Evolutionary conservation across 2,113 vertebrate genomes (phyloP).

Genomic region (Amphiprion ocellaris): DNA sequence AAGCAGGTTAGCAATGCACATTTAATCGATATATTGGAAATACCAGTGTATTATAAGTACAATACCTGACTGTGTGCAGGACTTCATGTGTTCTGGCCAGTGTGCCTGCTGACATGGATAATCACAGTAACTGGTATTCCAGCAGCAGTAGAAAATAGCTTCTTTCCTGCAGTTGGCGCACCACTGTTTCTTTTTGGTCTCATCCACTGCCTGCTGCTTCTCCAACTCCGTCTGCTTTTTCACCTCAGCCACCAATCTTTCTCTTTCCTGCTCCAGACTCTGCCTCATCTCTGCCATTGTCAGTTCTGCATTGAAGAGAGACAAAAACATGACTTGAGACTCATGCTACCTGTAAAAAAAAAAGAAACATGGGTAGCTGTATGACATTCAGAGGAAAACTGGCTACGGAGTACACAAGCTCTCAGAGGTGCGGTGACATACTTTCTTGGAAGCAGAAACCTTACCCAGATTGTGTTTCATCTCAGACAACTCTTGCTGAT

Average conservation of each 20-base stretch:
- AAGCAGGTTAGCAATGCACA: not conserved
- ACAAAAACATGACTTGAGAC: not conserved
- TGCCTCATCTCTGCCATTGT: conserved; percentile 99
- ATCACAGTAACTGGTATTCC: conserved; percentile 99
- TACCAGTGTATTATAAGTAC: not conserved
- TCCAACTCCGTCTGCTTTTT: conserved; percentile 96
- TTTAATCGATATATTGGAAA: not conserved
- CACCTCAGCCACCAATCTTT: conserved; percentile 93
- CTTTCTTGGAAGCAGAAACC: conserved; percentile 10
- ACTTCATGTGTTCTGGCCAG: conserved; percentile 99
- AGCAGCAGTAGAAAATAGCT: conserved; percentile 98
- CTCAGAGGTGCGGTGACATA: not conserved
- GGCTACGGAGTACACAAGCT: not conserved
- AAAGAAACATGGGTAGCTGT: not conserved
- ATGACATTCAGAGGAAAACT: not conserved
- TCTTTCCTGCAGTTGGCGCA: conserved; percentile 98
- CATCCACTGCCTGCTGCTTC: conserved; percentile 95
- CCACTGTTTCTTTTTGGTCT: conserved; percentile 99
- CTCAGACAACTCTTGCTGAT: conserved; percentile 96
- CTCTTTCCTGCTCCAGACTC: conserved; percentile 95
- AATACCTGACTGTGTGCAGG: conserved; percentile 97
- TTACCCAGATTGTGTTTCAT: conserved; percentile 98
- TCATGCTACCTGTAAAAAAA: not conserved
- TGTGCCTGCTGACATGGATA: conserved; percentile 98
- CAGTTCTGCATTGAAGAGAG: conserved; percentile 84